phyloP scores from a whole-genome alignment of 2,888 invertebrate species.

The Apeira syringaria region DNA sequence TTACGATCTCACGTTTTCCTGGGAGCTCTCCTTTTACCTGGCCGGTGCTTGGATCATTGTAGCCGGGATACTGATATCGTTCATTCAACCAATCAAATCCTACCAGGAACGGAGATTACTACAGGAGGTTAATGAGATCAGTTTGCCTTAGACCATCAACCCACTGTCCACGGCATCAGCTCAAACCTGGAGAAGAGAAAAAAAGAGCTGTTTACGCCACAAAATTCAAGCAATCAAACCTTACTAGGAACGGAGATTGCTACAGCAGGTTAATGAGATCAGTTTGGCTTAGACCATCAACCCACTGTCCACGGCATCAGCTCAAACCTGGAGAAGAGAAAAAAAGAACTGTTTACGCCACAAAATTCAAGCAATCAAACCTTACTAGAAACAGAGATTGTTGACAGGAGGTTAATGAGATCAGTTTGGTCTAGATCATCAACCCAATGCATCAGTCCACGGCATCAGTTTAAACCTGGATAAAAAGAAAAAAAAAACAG shows the following conservation, averaged over 20 bases:
- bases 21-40: constrained; percentile 92
- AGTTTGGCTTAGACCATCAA: constrained; percentile 42
- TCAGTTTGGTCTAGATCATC: constrained; percentile 44
- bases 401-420: constrained; percentile 28
- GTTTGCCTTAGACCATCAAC: constrained; percentile 40
- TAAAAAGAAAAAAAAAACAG: too few species aligned
- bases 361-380: constrained; percentile 84
- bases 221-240: constrained; percentile 85
- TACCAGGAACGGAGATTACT: constrained; percentile 47
- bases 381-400: constrained; percentile 54
- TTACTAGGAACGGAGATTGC: constrained; percentile 47
- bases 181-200: too few species aligned
- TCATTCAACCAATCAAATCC: constrained; percentile 85
- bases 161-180: too few species aligned
- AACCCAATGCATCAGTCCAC: too few species aligned
- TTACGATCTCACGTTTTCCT: constrained; percentile 87
- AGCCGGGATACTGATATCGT: constrained; percentile 87
- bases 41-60: constrained; percentile 92
- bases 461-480: too few species aligned
- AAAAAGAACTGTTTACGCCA: too few species aligned
- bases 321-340: too few species aligned
- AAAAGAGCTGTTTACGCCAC: too few species aligned
- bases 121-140: constrained; percentile 33
- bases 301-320: too few species aligned
- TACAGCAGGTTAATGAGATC: constrained; percentile 29